Base-by-base conservation (phyloP, 92 coral and sea anemone species). In the Anthopleura xanthogrammica region DNA sequence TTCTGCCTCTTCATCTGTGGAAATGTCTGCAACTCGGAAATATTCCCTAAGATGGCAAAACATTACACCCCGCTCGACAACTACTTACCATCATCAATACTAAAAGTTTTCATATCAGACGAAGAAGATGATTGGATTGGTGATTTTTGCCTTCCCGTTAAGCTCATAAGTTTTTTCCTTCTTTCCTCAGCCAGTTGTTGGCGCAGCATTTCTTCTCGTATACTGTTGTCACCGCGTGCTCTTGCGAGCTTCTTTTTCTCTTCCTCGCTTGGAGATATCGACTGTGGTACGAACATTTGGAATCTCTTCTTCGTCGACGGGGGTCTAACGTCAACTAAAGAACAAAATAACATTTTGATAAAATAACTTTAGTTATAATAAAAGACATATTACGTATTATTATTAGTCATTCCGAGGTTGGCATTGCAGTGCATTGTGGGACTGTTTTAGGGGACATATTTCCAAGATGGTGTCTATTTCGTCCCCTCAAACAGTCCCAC, bases 141-240 rank as follows among this genome's bases (percentile, higher is more conserved):
- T 11, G 84, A 24, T 23, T n/a, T 68, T n/a, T 75, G 19, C 58
- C 78, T 82, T 12, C 43, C 87, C 72, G 54, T 74, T 9, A 87
- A 74, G 57, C 75, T 60, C 77, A 75, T 77, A 12, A 96, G 85
- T 77, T 94, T 96, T 79, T 86, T 83, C 65, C 91, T 82, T 72
- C 99, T 81, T 65, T 94, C 93, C 79, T 96, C 99, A 65, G 99
- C 99, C 66, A 92, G 78, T 82, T 92, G 88, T 80, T 94, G 98
- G 46, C 99, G 93, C 55, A 83, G 77, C 80, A 94, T 62, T 81
- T 96, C 97, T 56, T 79, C 80, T 42, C 92, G 92, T 79, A 96
- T 89, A 86, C 98, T 96, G 83, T 93, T 88, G 87, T 96, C 92
- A 2, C 90, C 87, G 23, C 89, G 87, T 24, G 98, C 97, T 75